These are phyloP conservation scores for Schrankia costaestrigalis DNA, from an alignment of 2,888 invertebrate species.

Conservation along the genomic window DNA sequence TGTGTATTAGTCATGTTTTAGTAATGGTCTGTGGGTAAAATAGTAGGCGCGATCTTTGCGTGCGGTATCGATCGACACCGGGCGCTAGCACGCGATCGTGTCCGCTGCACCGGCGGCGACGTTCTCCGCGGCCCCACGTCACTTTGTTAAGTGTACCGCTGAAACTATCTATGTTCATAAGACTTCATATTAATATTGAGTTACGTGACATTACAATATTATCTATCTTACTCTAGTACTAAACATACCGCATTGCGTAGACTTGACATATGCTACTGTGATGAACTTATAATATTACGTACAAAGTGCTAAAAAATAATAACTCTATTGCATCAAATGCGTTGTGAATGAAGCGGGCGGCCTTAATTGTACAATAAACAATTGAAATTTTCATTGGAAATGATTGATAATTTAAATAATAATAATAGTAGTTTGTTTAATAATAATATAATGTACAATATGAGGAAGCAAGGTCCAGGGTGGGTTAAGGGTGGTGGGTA, in stretches of 20 bases:
- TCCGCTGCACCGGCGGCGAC: constrained; percentile 54
- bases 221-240: constrained; percentile 9
- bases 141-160: constrained; percentile 25
- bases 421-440: constrained; percentile 3
- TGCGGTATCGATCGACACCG: constrained; percentile 68
- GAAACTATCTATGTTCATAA: constrained; percentile 33
- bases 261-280: too few species aligned
- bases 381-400: constrained; percentile 2
- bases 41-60: constrained; percentile 67
- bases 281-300: too few species aligned
- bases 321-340: too few species aligned
- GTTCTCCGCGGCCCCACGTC: constrained; percentile 32
- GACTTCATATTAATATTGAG: constrained; percentile 27
- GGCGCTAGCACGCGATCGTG: constrained; percentile 68
- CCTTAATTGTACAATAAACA: constrained; percentile 3
- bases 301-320: too few species aligned
- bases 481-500: constrained; percentile 57
- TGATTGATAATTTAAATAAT: constrained; percentile 9
- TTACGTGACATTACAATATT: constrained; percentile 16
- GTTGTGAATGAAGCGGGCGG: constrained; percentile 5
- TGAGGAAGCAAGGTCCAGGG: constrained; percentile 44
- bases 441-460: constrained; percentile 23
- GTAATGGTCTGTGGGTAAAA: constrained; percentile 38
- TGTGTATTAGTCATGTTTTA: too few species aligned
- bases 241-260: constrained; percentile 29